phyloP scores from a whole-genome alignment of 2,797 vertebrate genomes.

The Eospalax fontanierii region DNA sequence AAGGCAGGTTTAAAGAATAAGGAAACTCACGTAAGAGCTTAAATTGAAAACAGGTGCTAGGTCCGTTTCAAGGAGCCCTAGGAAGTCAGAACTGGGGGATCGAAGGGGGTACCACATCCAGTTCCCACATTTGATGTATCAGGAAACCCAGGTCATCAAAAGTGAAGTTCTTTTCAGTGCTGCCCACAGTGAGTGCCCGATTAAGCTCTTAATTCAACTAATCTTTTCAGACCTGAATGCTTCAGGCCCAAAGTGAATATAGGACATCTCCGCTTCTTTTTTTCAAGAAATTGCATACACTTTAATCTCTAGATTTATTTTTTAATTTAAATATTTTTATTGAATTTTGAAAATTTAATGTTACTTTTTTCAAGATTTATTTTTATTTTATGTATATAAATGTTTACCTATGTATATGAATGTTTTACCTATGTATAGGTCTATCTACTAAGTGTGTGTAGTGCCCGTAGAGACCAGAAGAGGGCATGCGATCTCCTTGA shows the following conservation, averaged over 20 bases:
- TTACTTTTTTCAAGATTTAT: no score
- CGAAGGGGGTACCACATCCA: constrained; percentile 4
- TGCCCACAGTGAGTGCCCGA: constrained; percentile 29
- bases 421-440: no score
- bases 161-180: constrained; percentile 53
- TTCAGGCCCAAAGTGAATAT: constrained; percentile 10
- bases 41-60: constrained; percentile 81
- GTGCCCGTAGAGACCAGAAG: no score
- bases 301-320: neutral
- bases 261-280: neutral
- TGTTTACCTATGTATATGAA: no score
- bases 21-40: constrained; percentile 71
- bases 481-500: no score
- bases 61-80: neutral
- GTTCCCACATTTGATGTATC: constrained; percentile 40
- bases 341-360: neutral
- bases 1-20: constrained; percentile 79
- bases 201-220: constrained; percentile 29
- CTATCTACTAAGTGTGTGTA: no score
- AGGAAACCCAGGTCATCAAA: constrained; percentile 68
- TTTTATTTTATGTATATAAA: no score
- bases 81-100: constrained; percentile 52
- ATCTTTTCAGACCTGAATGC: neutral
- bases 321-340: no score
- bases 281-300: neutral